Base-by-base conservation (phyloP, 2,113 vertebrate genomes). In the Hippocampus zosterae region DNA sequence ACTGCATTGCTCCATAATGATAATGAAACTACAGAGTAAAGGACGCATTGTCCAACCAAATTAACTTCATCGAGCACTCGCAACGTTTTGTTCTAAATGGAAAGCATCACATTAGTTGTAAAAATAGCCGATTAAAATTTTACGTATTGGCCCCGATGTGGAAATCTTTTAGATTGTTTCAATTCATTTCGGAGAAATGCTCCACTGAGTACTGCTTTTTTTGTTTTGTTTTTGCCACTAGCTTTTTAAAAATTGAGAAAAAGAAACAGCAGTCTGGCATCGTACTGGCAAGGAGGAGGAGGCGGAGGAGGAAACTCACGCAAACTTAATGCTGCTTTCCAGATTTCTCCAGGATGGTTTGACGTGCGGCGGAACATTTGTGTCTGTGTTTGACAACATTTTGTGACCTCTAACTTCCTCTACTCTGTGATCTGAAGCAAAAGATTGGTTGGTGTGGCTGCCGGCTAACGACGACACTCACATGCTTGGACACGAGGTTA, bases 381-480 rank as follows among this genome's bases (percentile, higher is more conserved):
- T 41, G 61, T 19, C 37, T 12, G 9, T 41, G 61, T 63, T 63
- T 41, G 61, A 63, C 37, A 63, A 41, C 37, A 63, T 63, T 63
- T 61, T 42, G 37, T 41, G 40, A 63, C 61, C 61, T 63, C 61
- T 63, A 42, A 41, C 37, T 42, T 63, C 10, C 21, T 61, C 59
- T 61, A 10, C 33, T 61, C 59, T 63, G 10, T 42, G 19, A 63
- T 63, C 33, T 41, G 61, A 63, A n/a, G 37, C 61, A 63, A 63
- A n/a, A 41, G 61, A 63, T 41, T 63, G 60, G 3, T 57, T 27
- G 33, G 33, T 15, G 11, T 29, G 13, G 61, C 33, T 41, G 3
- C 33, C 21, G 37, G 37, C 19, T 42, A 63, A 21, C 1, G 37
- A 23, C 21, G 12, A 23, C n/a, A 15, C 61, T n/a, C 60, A 41